Base-by-base conservation (phyloP, 1,140 invertebrate genomes). In the Acromyrmex heyeri region DNA sequence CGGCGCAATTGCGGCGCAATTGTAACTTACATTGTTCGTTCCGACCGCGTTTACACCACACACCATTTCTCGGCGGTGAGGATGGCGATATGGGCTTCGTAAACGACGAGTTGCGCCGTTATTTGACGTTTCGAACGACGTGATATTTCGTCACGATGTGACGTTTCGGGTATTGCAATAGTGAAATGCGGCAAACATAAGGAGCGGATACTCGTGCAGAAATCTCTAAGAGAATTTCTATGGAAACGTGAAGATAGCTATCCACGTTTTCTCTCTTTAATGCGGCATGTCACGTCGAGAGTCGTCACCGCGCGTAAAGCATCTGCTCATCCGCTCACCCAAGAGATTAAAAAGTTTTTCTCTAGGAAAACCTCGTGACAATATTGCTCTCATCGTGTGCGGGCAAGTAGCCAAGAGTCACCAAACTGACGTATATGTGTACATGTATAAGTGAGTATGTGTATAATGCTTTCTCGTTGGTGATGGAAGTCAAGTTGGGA, bases 311-410 rank as follows among this genome's bases (percentile, higher is more conserved):
- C 62, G 78, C 70, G 87, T 75, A 86, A 89, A 88, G 88, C 87
- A 89, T 86, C 87, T 88, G 88, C 87, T 86, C 75, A 75, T 89
- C 88, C 64, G 53, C 86, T 82, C 59, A 57, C 34, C 48, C 83
- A 76, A 82, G 73, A 89, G 88, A 90, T 90, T 90, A 90, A 90
- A 90, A 89, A 89, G 87, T 89, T 89, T 87, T 67, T 65, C 67
- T 65, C 79, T 27, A 57, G 53, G 27, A 76, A 57, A 57, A 81
- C 34, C 53, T 64, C 50, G 76, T 69, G 85, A 90, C 77, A 67
- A 89, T 87, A 73, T 89, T 86, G 77, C 77, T 88, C 87, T 85
- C 59, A 77, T 85, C 67, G 72, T n/a, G 38, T 24, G n/a, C 72
- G 73, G 87, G 24, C 83, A 59, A 72, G 65, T 30, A 65, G 70